Percentiles rank a stretch among this genome's conserved stretches.
Evolutionary conservation across 2,797 vertebrate genomes (phyloP).

Genomic region (Eidolon dupreanum): DNA sequence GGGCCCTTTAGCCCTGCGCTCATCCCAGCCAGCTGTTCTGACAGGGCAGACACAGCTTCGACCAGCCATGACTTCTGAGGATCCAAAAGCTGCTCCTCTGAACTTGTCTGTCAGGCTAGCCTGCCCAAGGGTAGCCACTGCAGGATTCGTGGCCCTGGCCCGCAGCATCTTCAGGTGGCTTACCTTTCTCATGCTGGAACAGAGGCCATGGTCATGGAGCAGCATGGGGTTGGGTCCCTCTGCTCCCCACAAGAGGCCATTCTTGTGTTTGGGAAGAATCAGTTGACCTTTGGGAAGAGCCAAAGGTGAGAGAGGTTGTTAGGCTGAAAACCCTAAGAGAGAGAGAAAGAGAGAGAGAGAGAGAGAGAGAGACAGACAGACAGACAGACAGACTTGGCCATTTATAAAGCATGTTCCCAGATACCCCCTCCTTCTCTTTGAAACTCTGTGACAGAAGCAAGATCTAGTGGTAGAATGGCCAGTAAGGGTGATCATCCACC

Average conservation of each 20-base stretch:
- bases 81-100: slow-evolving; percentile 49
- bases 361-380: neutral
- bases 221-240: neutral
- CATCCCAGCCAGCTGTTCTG: neutral
- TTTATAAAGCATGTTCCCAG: neutral
- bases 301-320: slow-evolving; percentile 73
- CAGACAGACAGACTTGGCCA: neutral
- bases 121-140: slow-evolving; percentile 12
- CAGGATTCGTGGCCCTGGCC: neutral
- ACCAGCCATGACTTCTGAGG: slow-evolving; percentile 47
- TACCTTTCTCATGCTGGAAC: neutral
- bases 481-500: too few relatives aligned
- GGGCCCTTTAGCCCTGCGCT: neutral
- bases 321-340: neutral
- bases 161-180: slow-evolving; percentile 31
- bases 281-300: slow-evolving; percentile 75
- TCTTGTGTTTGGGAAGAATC: slow-evolving; percentile 65
- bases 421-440: neutral
- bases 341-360: neutral
- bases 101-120: slow-evolving; percentile 34
- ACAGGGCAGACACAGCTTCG: neutral
- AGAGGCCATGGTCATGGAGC: neutral
- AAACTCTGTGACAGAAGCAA: neutral
- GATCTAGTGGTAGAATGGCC: neutral
- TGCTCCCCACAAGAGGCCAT: slow-evolving; percentile 6